Evolutionary conservation across 2,888 invertebrate species (phyloP).

Genomic region (Aelia acuminata): DNA sequence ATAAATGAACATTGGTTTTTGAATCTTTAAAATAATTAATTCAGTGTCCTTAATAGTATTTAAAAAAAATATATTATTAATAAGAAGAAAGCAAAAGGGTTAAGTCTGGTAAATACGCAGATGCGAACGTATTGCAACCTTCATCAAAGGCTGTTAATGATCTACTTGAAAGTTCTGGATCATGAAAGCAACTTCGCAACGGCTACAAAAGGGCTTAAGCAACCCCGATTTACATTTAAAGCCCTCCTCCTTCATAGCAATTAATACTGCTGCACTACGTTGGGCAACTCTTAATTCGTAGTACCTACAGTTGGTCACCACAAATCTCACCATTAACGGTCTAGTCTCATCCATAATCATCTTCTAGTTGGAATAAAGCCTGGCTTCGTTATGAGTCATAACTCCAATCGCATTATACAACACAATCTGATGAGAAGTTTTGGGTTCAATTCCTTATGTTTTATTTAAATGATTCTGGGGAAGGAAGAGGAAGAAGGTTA

Average conservation of each 20-base stretch:
- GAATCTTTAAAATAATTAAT: no score
- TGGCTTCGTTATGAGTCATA: not conserved
- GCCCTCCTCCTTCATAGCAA: not conserved
- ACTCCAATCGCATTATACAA: not conserved
- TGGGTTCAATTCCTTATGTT: not conserved
- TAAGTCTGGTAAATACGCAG: no score
- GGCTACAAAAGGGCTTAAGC: not conserved
- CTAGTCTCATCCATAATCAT: not conserved
- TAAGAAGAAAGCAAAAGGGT: no score
- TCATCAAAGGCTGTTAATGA: not conserved
- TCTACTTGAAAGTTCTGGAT: not conserved
- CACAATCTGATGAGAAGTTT: not conserved
- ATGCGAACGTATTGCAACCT: not conserved
- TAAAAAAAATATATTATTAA: no score
- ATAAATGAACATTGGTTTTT: no score
- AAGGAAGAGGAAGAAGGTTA: not conserved
- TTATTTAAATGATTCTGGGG: not conserved
- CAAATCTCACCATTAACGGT: not conserved
- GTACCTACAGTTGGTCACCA: not conserved
- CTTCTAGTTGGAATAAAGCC: not conserved
- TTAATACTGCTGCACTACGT: not conserved
- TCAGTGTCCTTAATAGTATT: no score
- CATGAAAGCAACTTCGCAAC: not conserved
- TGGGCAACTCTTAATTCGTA: not conserved
- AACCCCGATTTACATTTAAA: not conserved